phyloP scores from a whole-genome alignment of 2,113 vertebrate species.

The Chionodraco myersi region DNA sequence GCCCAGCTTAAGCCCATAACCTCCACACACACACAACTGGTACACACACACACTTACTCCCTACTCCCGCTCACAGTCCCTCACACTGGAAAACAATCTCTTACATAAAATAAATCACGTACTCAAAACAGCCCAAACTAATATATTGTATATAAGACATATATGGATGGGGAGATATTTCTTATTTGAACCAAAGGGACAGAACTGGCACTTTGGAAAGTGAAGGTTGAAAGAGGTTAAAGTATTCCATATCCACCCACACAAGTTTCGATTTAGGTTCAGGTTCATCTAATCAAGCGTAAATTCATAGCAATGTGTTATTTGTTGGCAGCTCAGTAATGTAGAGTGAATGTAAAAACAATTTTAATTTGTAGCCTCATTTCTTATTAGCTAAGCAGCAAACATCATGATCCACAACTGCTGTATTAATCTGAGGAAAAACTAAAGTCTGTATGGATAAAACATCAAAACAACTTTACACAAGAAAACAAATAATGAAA shows the following conservation, averaged over 20 bases:
- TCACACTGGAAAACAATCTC: constrained; percentile 1
- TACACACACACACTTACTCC: constrained; percentile 22
- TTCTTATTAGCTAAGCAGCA: not conserved
- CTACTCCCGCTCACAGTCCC: constrained; percentile 10
- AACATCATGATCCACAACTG: not conserved
- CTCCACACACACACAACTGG: constrained; percentile 30
- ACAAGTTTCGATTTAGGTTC: not conserved
- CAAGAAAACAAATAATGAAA: not conserved
- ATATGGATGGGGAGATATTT: not conserved
- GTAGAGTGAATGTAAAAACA: too few species aligned
- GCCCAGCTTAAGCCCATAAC: constrained; percentile 72
- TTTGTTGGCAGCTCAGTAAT: not conserved
- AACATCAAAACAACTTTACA: not conserved
- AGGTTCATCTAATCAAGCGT: not conserved
- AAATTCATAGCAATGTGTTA: not conserved
- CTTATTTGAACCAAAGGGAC: not conserved
- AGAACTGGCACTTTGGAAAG: not conserved
- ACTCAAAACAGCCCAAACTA: not conserved
- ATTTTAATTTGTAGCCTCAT: not conserved
- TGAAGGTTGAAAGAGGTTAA: not conserved
- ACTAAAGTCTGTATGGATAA: not conserved
- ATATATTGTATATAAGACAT: not conserved
- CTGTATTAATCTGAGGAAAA: not conserved
- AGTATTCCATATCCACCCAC: not conserved
- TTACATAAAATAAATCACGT: constrained; percentile 16